Base-by-base conservation (phyloP, 2,888 invertebrate genomes). In the Ichneumoninae sp. region DNA sequence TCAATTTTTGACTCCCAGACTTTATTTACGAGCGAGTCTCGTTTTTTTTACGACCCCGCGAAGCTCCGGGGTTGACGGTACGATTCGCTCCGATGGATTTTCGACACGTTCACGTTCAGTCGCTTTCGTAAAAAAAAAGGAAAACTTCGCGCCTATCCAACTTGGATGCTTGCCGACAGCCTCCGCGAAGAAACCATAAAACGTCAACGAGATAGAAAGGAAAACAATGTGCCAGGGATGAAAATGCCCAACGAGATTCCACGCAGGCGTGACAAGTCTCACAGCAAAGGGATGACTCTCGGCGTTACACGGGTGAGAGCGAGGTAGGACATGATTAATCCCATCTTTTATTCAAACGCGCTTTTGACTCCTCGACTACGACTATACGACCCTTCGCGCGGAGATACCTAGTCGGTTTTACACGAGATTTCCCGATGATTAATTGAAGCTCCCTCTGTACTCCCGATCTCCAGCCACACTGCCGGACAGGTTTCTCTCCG, bases 1-100 rank as follows among this genome's bases (percentile, higher is more conserved):
- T 88, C 88, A 88, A 88, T 88, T 88, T 90, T 89, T 84, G 79
- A 84, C 88, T 87, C 36, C 26, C 62, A 47, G 54, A 72, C 76
- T 80, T 72, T 80, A 82, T 85, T 85, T 82, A 85, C 71, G 79
- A 84, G 74, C 44, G 10, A 13, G 19, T 22, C 66, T 76, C 26
- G 40, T 69, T 65, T 33, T 54, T 19, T 40, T 57, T 47, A 70
- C 69, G 50, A 60, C 30, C 77, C 44, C 47, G 71, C 26, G 78
- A 65, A 72, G 77, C 72, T 74, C 44, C 72, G 75, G 69, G 79
- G 65, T 65, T 65, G 30, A 75, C 54, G 77, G 81, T 78, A 74
- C 54, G 16, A 47, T 62, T 62, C 65, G 78, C 70, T 62, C 50
- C 69, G 57, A 44, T 71, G 52, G 33, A 10, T 75, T 62, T 62